Conservation (phyloP, 2,797 vertebrate genomes). For the Petrocephalus schoutedeni region DNA sequence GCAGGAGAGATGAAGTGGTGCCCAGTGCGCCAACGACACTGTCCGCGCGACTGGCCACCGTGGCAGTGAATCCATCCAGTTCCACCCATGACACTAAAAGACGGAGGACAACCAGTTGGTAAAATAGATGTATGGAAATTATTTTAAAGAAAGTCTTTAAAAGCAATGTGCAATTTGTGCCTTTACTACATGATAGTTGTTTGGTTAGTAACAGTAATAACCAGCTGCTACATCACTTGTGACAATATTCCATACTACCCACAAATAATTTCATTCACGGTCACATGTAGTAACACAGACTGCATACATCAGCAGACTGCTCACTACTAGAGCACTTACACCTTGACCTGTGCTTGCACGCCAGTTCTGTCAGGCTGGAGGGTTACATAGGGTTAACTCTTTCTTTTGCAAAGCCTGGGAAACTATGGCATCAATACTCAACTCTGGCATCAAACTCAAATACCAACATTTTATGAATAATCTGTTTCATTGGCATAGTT, state of each 20-base stretch:
- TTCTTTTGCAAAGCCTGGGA: not conserved
- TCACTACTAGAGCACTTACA: not conserved
- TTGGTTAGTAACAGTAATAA: not conserved
- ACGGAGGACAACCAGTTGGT: not conserved
- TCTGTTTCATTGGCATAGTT: not conserved
- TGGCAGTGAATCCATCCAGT: slow-evolving; percentile 59
- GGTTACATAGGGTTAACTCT: not conserved
- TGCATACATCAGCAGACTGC: not conserved
- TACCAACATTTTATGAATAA: not conserved
- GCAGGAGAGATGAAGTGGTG: slow-evolving; percentile 54
- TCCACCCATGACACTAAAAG: slow-evolving; percentile 64
- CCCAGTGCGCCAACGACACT: slow-evolving; percentile 54
- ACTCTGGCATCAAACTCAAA: no score
- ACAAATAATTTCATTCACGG: not conserved
- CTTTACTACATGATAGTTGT: not conserved
- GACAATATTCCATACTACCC: not conserved
- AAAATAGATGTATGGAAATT: not conserved
- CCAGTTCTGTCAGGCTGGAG: not conserved
- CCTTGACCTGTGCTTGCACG: not conserved
- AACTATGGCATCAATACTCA: not conserved
- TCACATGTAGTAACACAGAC: not conserved
- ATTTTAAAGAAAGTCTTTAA: not conserved
- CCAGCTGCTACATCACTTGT: not conserved
- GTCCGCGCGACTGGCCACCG: slow-evolving; percentile 49
- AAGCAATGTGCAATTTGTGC: not conserved